A percentile compares a stretch with the other conserved stretches of the same genome.
Conservation (phyloP, 2,888 invertebrate genomes). For the Pedicia rivosa region DNA sequence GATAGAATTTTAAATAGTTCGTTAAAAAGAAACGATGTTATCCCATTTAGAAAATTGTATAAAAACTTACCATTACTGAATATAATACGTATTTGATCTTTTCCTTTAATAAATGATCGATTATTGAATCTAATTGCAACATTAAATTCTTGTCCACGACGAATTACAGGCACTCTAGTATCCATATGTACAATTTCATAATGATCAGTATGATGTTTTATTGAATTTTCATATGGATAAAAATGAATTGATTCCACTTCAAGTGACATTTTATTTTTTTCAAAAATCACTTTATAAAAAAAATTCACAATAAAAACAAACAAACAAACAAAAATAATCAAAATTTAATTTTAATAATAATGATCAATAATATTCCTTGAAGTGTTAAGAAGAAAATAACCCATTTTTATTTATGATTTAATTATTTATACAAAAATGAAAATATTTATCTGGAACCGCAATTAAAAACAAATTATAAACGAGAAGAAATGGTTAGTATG, state of each 20-base stretch:
- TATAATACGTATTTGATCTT: constrained; percentile 47
- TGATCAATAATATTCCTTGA: too few relatives aligned
- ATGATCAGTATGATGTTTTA: constrained; percentile 47
- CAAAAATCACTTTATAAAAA: background rate
- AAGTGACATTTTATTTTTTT: constrained; percentile 29
- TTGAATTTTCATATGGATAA: constrained; percentile 52
- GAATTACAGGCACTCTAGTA: constrained; percentile 45
- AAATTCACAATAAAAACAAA: background rate
- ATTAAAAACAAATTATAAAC: too few relatives aligned
- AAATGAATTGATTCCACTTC: constrained; percentile 43
- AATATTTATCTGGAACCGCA: too few relatives aligned
- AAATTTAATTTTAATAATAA: too few relatives aligned
- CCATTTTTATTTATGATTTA: too few relatives aligned
- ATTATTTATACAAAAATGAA: too few relatives aligned
- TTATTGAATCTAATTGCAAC: constrained; percentile 45
- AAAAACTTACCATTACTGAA: constrained; percentile 47
- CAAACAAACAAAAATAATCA: background rate
- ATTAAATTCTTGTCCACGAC: constrained; percentile 57
- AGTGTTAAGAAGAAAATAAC: too few relatives aligned
- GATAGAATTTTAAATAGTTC: too few relatives aligned
- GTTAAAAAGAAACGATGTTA: background rate
- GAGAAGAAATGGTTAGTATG: too few relatives aligned
- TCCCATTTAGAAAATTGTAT: too few relatives aligned
- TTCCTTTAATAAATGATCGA: constrained; percentile 39
- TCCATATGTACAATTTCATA: constrained; percentile 52